Conservation (phyloP, 1,140 invertebrate species). For the Rhizoglyphus robini region DNA sequence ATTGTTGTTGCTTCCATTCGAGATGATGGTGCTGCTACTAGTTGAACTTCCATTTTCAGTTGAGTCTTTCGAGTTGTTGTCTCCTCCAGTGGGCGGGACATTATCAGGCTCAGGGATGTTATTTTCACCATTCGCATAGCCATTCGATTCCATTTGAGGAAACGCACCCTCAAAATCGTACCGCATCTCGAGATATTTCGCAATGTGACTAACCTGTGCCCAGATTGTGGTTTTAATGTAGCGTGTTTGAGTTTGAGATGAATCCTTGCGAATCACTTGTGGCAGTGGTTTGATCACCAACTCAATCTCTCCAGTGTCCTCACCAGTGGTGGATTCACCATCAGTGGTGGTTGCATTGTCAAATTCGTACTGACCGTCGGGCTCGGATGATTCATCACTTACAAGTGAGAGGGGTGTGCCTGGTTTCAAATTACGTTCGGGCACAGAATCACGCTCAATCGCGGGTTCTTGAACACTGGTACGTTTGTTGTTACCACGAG, state of each 20-base stretch:
- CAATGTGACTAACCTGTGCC: conserved; percentile 67
- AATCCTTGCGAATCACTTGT: conserved; percentile 42
- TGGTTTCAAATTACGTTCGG: not conserved
- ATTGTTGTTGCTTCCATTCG: not conserved
- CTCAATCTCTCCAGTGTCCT: conserved; percentile 47
- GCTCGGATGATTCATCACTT: too few species aligned
- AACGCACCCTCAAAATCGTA: conserved; percentile 50
- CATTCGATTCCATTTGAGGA: conserved; percentile 32
- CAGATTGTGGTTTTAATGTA: conserved; percentile 28
- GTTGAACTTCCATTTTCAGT: not conserved
- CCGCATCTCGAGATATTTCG: conserved; percentile 86
- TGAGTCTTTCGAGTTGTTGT: not conserved
- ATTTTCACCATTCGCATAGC: not conserved
- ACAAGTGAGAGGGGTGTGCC: too few species aligned
- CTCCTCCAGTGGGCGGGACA: conserved; percentile 42
- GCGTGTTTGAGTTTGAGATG: conserved; percentile 22
- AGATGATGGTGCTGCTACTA: not conserved
- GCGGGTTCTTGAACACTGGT: not conserved
- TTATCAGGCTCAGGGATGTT: conserved; percentile 57
- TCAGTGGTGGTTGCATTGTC: not conserved
- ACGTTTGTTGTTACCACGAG: conserved; percentile 32
- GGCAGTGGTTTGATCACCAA: conserved; percentile 90
- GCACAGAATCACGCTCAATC: not conserved
- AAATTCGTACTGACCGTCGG: too few species aligned
- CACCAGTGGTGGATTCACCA: not conserved